phyloP scores from a whole-genome alignment of 2,113 vertebrate species.

The Xiphophorus couchianus region DNA sequence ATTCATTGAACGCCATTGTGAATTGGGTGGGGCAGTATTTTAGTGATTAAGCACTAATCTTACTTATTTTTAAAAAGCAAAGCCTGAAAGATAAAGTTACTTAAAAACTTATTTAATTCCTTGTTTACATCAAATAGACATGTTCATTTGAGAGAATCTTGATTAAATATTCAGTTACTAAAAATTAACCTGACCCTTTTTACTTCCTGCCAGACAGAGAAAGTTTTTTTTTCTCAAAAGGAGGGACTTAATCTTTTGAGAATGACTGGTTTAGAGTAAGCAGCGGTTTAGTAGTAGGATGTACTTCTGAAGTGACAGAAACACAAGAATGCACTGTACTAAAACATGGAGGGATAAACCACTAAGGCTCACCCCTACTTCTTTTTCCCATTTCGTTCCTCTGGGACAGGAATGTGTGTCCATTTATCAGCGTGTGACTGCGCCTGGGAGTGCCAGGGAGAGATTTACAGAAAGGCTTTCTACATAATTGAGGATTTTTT shows the following conservation, averaged over 20 bases:
- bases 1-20: no score
- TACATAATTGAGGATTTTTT: slow-evolving; percentile 79
- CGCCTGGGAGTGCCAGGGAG: slow-evolving; percentile 62
- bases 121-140: no score
- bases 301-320: background rate
- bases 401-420: slow-evolving; percentile 17
- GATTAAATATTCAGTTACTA: background rate
- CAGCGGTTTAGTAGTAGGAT: background rate
- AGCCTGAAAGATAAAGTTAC: no score
- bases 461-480: slow-evolving; percentile 80
- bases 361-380: slow-evolving; percentile 46
- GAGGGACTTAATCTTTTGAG: background rate
- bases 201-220: background rate
- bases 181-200: no score
- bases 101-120: no score
- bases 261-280: background rate
- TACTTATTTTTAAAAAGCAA: no score
- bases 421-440: slow-evolving; percentile 33
- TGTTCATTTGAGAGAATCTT: no score
- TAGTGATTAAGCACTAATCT: no score
- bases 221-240: background rate
- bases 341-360: slow-evolving; percentile 13
- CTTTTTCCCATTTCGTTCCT: slow-evolving; percentile 44
- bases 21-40: no score
- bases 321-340: background rate